Base-by-base conservation (phyloP, 64 coral and sea anemone genomes). In the Stichodactyla mertensii region DNA sequence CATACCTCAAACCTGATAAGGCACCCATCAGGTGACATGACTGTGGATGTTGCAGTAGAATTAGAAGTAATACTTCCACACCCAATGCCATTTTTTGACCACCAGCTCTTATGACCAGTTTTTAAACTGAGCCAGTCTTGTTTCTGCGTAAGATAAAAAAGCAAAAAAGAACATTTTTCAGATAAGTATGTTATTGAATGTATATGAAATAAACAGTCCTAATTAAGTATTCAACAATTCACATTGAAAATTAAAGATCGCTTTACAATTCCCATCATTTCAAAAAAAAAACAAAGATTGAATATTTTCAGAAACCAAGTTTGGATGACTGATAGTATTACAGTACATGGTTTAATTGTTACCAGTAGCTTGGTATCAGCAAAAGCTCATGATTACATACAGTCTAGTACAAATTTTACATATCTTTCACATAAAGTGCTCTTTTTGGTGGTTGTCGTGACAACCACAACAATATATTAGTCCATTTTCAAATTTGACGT, bases 101-200 rank as follows among this genome's bases (percentile, higher is more conserved):
- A 98, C 89, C 93, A 98, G 71, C 96, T 98, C 13, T 52, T 19
- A 20, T 98, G 92, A 52, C 82, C 78, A 26, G 92, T 98, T 24
- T 94, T 98, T 19, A 98, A 88, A 64, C 96, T 98, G 58, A 98
- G 84, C 96, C 96, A 98, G 82, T 94, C 96, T 82, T 98, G 81
- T 89, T 84, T 85, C 96, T 98, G 80, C 13, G 51, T 24, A 83
- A 51, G 24, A 74, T 2, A 14, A 7, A 74, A 11, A n/a, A 74
- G 23, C 12, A 66, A n/a, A n/a, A 20, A 13, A 66, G 19, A 9
- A 2, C 19, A 66, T 7, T n/a, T n/a, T 4, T 22, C 1, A 22
- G 4, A 13, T 66, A n/a, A 7, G 7, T 22, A 22, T 7, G 18
- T n/a, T n/a, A n/a, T 5, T 66, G 20, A n/a, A 66, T 12, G 57